Evolutionary conservation across 2,113 vertebrate species (phyloP), one percentile per base, ranked within the genome.

Genomic region (Platysteira castanea): DNA sequence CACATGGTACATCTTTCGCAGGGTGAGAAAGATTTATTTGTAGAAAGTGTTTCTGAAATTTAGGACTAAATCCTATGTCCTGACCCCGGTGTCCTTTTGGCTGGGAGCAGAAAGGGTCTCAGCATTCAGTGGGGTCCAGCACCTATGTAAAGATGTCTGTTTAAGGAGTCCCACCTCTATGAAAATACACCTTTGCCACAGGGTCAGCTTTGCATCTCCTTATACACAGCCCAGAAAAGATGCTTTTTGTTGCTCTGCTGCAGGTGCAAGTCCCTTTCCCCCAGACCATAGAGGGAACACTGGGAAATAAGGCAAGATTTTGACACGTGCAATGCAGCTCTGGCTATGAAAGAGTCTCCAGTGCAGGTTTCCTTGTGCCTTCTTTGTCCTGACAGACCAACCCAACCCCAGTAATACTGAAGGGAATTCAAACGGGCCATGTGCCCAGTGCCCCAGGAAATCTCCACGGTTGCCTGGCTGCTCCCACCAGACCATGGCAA

Each of bases 111-210:
- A 30, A 13, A 13, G 5, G 26, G 2, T 44, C 44, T 83, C 65
- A 64, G 44, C 44, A 49, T 10, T 11, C 11, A 9, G 15, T 3
- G 33, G 50, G 18, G 13, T 44, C 53, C 53, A 73, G n/a, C 6
- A 24, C 22, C 46, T 26, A 5, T 0, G 0, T 31, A 22, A 42
- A 53, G 13, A 27, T 69, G 13, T 7, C 41, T 41, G 1, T 56
- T 70, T 28, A 52, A 80, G 47, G 57, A 84, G 37, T 9, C 21
- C 11, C 46, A 61, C 11, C 22, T 50, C 1, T 1, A 16, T 7
- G 57, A 46, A 91, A 68, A 80, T 12, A 39, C 20, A 54, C 13
- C 10, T 77, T 57, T 91, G 11, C 42, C 15, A 17, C 0, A 49
- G 61, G 12, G 5, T 22, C 49, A 76, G 14, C 26, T 93, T 50